These are phyloP conservation scores for Erinaceus europaeus DNA, from an alignment of 2,113 vertebrate species.

Conservation along the genomic window DNA sequence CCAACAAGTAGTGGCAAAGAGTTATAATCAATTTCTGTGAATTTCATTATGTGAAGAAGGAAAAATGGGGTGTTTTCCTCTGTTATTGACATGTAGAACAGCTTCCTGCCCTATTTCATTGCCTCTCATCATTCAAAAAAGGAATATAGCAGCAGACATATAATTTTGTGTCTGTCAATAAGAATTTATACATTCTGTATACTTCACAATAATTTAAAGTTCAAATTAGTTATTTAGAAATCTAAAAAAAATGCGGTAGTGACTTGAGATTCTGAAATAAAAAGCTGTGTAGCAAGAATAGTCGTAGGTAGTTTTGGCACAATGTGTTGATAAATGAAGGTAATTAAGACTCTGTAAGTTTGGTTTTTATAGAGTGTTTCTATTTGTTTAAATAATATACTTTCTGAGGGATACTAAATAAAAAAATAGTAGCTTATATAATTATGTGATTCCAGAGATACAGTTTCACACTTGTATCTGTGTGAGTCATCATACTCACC, in stretches of 20 bases:
- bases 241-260: constrained; percentile 25
- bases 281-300: background rate
- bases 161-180: background rate
- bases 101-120: background rate
- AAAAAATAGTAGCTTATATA: too few species aligned
- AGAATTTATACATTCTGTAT: background rate
- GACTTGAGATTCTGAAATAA: constrained; percentile 47
- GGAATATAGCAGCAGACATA: background rate
- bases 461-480: too few species aligned
- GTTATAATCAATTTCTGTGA: constrained; percentile 73
- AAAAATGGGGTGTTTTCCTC: constrained; percentile 65
- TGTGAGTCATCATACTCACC: too few species aligned
- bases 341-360: background rate
- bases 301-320: background rate
- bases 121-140: constrained; percentile 29
- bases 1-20: constrained; percentile 69
- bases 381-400: constrained; percentile 9
- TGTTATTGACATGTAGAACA: constrained; percentile 64
- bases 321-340: background rate
- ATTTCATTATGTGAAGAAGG: constrained; percentile 60
- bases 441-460: too few species aligned
- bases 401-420: background rate
- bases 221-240: constrained; percentile 51
- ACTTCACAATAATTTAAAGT: constrained; percentile 35
- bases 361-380: constrained; percentile 8